Evolutionary conservation across 2,113 vertebrate species (phyloP), one percentile per base, ranked within the genome.

Genomic region (Upupa epops): DNA sequence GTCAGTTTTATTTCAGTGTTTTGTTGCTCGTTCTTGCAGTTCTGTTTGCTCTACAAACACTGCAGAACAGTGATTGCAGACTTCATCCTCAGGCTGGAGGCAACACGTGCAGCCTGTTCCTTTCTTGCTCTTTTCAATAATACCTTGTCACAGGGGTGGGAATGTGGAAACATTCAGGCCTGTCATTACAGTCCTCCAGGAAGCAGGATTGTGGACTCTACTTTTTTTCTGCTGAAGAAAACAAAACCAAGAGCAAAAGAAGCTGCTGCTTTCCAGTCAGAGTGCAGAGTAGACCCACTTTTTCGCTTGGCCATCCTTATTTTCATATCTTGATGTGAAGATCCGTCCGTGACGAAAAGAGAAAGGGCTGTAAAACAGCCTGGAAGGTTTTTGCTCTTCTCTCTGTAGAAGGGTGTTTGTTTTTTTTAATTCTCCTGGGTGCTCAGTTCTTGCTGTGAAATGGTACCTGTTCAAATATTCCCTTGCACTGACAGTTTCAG

Each of bases 1-100:
- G 19, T 19, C 0, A 2, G 0, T 51, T 64, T 65, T 20, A 37
- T 37, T 74, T 25, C 52, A 0, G 0, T 12, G 40, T 65, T 77
- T 40, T 59, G 24, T 13, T 88, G 32, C 9, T 75, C 77, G 12
- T 56, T 56, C 55, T 13, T 36, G 20, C 76, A 42, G 0, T 73
- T 73, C 18, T 70, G 45, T 20, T 83, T 80, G 34, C 24, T 81
- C 49, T 56, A 24, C 31, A 49, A 72, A 32, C 11, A 0, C 9
- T 19, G 66, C 15, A 24, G 42, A 6, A 32, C 4, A 34, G 1
- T 31, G 63, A 7, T 8, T 49, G 42, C 40, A 42, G 4, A 0
- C 25, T 58, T 21, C 68, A 69, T 37, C 75, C 56, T 73, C 42
- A 45, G 65, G 32, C 51, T 32, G 4, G 40, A 24, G 45, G 58